These are phyloP conservation scores for Decapterus maruadsi DNA, from an alignment of 2,797 vertebrate genomes.

Conservation along the genomic window DNA sequence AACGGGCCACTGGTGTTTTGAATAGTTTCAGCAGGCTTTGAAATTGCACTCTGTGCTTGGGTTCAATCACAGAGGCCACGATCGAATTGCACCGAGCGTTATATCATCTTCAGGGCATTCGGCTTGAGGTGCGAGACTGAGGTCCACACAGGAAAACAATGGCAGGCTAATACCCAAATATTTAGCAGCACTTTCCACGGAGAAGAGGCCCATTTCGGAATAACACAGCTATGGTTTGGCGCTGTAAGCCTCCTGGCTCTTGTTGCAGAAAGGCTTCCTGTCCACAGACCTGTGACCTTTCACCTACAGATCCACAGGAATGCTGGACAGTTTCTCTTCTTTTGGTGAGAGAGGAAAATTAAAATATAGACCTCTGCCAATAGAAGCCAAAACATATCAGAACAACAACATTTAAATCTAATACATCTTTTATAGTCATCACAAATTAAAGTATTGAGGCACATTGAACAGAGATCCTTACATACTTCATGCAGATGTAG, in stretches of 20 bases:
- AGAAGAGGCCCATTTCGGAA: conserved; percentile 49
- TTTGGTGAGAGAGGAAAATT: background rate
- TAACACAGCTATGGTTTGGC: conserved; percentile 50
- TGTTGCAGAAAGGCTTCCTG: conserved; percentile 60
- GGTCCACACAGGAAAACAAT: conserved; percentile 67
- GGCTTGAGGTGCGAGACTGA: conserved; percentile 10
- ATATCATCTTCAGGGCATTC: conserved; percentile 66
- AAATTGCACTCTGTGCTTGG: conserved; percentile 66
- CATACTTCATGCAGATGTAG: background rate
- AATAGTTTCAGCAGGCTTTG: conserved; percentile 79
- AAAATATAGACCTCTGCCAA: conserved; percentile 1
- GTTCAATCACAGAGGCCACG: conserved; percentile 58
- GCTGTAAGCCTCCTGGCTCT: conserved; percentile 38
- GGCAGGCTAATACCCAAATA: conserved; percentile 68
- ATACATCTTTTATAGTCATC: background rate
- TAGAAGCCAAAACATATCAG: background rate
- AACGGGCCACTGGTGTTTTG: conserved; percentile 72
- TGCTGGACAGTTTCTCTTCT: background rate
- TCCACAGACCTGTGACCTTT: conserved; percentile 62
- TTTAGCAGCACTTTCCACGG: conserved; percentile 62
- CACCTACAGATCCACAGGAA: conserved; percentile 54
- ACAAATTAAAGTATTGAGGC: background rate
- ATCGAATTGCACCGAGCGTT: conserved; percentile 64
- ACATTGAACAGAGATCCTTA: background rate
- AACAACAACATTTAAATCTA: background rate